Evolutionary conservation across 2,797 vertebrate species (phyloP), one percentile per base, ranked within the genome.

Genomic region (Etheostoma perlongum): DNA sequence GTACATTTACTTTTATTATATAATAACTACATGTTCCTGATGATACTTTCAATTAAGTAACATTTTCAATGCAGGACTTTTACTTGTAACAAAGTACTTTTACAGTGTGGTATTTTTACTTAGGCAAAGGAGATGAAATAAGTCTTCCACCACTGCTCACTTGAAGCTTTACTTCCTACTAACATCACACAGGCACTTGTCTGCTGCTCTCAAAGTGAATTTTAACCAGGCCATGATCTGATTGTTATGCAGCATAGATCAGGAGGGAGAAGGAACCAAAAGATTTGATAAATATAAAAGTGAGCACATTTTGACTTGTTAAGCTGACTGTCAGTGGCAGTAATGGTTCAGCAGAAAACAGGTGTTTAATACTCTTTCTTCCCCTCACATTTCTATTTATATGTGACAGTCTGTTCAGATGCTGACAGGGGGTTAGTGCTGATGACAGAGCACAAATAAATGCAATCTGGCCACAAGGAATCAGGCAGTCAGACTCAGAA

Each of bases 371-470:
- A 55, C 40, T 76, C 72, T 83, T 71, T 72, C 78, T 73, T 78
- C 65, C 64, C 61, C 64, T 85, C 68, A 67, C 71, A 33, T 81
- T 81, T 91, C 85, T 92, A 88, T 91, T 90, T 89, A 67, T 85
- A 88, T 53, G 46, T 67, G 85, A 63, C 83, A 68, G 76, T 86
- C 86, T 89, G 85, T 67, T 91, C 79, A 79, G 71, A 85, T 63
- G 62, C 66, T 19, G 71, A 61, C 70, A 53, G 76, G 72, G 83
- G 74, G 59, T 73, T 76, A 76, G 65, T 76, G 79, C 82, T 81
- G 77, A 84, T 82, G 79, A 81, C 77, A 76, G 76, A 83, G 86
- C 82, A 73, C 85, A 90, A 88, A 88, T 84, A 92, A 84, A 88
- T 47, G 23, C 91, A 89, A 88, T 89, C 89, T 89, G 89, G 87